Percentiles rank a stretch among this genome's conserved stretches.
These are phyloP conservation scores for Sapajus apella DNA, from an alignment of 2,113 vertebrate genomes.

Conservation along the genomic window DNA sequence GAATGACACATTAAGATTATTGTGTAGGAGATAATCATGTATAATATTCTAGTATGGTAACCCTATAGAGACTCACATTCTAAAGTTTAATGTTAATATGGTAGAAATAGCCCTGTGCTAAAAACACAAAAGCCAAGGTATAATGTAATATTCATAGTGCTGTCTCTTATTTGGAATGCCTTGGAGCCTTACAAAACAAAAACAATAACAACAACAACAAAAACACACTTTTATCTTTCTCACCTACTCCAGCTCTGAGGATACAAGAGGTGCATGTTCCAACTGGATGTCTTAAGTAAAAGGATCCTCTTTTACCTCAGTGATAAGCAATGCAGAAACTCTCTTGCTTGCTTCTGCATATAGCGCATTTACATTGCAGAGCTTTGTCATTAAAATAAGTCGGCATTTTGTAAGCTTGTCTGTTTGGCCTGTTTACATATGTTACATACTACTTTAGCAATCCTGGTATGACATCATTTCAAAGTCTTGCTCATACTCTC, in stretches of 20 bases:
- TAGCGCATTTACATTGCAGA: background rate
- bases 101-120: background rate
- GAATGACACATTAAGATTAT: background rate
- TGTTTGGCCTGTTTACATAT: background rate
- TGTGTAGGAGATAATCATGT: background rate
- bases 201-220: background rate
- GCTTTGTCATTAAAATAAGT: background rate
- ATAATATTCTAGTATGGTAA: background rate
- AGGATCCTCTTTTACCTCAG: background rate
- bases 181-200: background rate
- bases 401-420: too few relatives aligned
- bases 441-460: background rate
- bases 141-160: background rate
- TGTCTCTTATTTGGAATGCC: background rate
- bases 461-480: background rate
- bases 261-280: background rate
- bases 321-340: background rate
- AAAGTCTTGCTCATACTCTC: background rate
- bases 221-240: background rate
- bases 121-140: background rate
- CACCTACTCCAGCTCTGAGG: background rate
- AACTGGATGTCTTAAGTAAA: background rate
- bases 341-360: background rate
- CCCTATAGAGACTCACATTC: fast-evolving
- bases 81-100: background rate